A percentile compares a stretch with the other conserved stretches of the same genome.
Evolutionary conservation across 2,113 vertebrate genomes (phyloP).

Genomic region (Calidris pygmaea): DNA sequence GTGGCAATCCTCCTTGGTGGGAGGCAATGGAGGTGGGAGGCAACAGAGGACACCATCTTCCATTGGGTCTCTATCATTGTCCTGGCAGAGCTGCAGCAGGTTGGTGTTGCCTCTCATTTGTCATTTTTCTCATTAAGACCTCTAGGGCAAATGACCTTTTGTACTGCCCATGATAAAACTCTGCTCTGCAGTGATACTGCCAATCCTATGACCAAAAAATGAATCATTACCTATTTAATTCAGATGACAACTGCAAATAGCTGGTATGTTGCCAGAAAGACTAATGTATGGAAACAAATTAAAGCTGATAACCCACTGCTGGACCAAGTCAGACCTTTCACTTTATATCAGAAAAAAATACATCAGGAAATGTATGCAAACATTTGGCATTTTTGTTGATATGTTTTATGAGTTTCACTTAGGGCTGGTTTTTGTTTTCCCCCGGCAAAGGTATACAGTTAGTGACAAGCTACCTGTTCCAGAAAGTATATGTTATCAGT

Average conservation of each 20-base stretch:
- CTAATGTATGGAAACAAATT: neutral
- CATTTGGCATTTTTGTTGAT: neutral
- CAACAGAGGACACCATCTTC: neutral
- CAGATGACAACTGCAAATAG: neutral
- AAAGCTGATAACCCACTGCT: neutral
- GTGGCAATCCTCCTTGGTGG: neutral
- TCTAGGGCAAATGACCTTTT: neutral
- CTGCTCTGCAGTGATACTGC: neutral
- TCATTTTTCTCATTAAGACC: neutral
- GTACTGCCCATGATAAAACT: neutral
- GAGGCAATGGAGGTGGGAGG: neutral
- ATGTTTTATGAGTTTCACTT: neutral
- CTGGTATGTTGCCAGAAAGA: neutral
- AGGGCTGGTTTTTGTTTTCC: neutral
- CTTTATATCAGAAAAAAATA: neutral
- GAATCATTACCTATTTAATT: neutral
- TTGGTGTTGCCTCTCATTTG: neutral
- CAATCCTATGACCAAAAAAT: neutral
- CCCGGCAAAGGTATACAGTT: neutral
- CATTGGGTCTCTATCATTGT: rapidly evolving
- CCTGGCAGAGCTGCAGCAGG: neutral
- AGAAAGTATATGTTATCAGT: neutral
- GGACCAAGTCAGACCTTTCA: neutral
- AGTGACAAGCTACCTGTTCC: neutral
- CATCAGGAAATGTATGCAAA: neutral